Percentiles rank a stretch among this genome's conserved stretches.
phyloP scores from a whole-genome alignment of 2,113 vertebrate genomes.

The Piaya cayana region DNA sequence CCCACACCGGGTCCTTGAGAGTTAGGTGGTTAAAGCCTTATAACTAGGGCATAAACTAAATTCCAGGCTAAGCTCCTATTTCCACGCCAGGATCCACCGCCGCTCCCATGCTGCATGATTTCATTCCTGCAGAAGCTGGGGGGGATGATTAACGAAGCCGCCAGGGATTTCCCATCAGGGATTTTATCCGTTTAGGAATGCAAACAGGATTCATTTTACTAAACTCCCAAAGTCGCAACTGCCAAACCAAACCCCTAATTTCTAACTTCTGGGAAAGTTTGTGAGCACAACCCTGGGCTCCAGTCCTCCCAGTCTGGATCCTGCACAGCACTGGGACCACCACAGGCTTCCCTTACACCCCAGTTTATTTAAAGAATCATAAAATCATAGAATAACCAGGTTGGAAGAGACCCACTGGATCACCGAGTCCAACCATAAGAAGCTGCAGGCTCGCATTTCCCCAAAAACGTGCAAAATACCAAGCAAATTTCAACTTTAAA shows the following conservation, averaged over 20 bases:
- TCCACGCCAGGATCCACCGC: background rate
- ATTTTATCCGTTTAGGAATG: background rate
- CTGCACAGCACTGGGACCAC: background rate
- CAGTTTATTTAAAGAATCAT: background rate
- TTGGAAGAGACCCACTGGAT: no score
- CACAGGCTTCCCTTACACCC: background rate
- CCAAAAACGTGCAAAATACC: background rate
- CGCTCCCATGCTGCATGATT: background rate
- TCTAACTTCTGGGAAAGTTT: conserved; percentile 21
- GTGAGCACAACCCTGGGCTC: background rate
- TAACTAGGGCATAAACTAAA: background rate
- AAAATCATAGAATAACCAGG: no score
- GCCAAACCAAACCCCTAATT: background rate
- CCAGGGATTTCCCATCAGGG: background rate
- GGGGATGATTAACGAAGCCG: background rate
- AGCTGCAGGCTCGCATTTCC: background rate
- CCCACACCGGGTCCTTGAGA: background rate
- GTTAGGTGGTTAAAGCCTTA: background rate
- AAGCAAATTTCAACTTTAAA: background rate
- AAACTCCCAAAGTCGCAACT: background rate
- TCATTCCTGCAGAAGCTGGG: background rate
- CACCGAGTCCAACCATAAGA: no score
- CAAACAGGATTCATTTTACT: background rate
- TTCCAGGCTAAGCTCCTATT: background rate
- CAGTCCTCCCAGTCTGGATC: background rate